phyloP scores from a whole-genome alignment of 2,888 invertebrate genomes.

The Helobdella robusta region DNA sequence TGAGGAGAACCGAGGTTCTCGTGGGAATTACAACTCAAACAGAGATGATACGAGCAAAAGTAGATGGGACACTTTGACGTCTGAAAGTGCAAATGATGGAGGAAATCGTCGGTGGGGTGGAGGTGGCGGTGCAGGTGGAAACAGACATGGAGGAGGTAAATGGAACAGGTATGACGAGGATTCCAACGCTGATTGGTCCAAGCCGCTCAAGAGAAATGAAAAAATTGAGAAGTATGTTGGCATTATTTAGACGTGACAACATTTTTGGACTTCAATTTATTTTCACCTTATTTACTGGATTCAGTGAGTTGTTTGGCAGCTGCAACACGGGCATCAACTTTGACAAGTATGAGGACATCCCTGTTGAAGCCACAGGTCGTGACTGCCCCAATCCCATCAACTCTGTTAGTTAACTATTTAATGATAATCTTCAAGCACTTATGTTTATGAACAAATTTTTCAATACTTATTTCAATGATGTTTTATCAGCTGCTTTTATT shows the following conservation, averaged over 20 bases:
- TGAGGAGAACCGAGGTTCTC: too few relatives aligned
- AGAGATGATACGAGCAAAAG: neutral
- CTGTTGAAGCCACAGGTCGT: slow-evolving; percentile 97
- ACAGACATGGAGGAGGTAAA: slow-evolving; percentile 36
- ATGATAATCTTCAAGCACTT: too few relatives aligned
- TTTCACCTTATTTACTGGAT: neutral
- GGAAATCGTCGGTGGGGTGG: slow-evolving; percentile 20
- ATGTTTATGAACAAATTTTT: too few relatives aligned
- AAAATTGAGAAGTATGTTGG: slow-evolving; percentile 65
- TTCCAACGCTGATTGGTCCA: slow-evolving; percentile 64
- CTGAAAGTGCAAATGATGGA: slow-evolving; percentile 7
- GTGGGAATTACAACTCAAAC: too few relatives aligned
- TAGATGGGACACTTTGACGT: slow-evolving; percentile 21
- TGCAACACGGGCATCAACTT: slow-evolving; percentile 96
- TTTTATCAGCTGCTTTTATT: too few relatives aligned
- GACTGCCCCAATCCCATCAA: slow-evolving; percentile 81
- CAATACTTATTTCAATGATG: too few relatives aligned
- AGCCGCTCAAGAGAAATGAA: slow-evolving; percentile 75
- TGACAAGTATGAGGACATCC: slow-evolving; percentile 99
- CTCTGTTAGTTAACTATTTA: slow-evolving; percentile 65
- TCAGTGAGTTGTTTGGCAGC: slow-evolving; percentile 51
- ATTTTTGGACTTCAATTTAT: neutral
- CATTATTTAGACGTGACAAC: neutral
- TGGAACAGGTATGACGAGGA: slow-evolving; percentile 32
- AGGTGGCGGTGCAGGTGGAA: slow-evolving; percentile 13